These are phyloP conservation scores for Rhineura floridana DNA, from an alignment of 2,113 vertebrate species.

Conservation along the genomic window DNA sequence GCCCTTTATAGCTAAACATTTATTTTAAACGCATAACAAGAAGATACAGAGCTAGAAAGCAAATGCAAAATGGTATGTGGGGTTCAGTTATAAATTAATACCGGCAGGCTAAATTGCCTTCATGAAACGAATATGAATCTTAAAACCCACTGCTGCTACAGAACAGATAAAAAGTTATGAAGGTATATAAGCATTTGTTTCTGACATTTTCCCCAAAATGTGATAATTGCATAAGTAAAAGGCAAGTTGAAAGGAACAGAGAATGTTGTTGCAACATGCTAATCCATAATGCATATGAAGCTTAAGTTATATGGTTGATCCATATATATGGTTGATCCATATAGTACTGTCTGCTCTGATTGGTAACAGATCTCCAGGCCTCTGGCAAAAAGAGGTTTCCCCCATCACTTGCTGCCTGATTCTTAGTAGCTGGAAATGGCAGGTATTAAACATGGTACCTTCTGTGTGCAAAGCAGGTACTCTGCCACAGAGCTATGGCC, in stretches of 20 bases:
- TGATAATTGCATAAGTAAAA: conserved; percentile 55
- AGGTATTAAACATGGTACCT: not conserved
- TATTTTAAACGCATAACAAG: conserved; percentile 74
- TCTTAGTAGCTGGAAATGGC: not conserved
- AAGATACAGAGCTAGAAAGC: conserved; percentile 69
- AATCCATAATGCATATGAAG: conserved; percentile 51
- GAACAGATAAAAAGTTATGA: conserved; percentile 68
- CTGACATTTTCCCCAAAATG: conserved; percentile 72
- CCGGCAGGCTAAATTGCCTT: conserved; percentile 64
- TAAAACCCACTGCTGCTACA: conserved; percentile 67
- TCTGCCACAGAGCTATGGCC: not conserved
- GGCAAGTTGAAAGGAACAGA: conserved; percentile 53
- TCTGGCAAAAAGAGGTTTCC: not conserved
- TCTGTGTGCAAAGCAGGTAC: not conserved
- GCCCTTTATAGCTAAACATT: conserved; percentile 70
- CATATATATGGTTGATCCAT: not conserved
- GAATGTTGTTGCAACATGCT: conserved; percentile 49
- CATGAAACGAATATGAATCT: conserved; percentile 71
- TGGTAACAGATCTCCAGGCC: not conserved
- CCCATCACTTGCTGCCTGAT: not conserved
- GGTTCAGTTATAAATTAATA: conserved; percentile 73
- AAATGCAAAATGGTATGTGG: conserved; percentile 62
- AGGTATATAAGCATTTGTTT: conserved; percentile 62
- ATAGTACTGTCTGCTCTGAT: not conserved
- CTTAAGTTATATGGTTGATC: not conserved